These are phyloP conservation scores for Stegostoma tigrinum DNA, from an alignment of 2,113 vertebrate genomes.

Conservation along the genomic window DNA sequence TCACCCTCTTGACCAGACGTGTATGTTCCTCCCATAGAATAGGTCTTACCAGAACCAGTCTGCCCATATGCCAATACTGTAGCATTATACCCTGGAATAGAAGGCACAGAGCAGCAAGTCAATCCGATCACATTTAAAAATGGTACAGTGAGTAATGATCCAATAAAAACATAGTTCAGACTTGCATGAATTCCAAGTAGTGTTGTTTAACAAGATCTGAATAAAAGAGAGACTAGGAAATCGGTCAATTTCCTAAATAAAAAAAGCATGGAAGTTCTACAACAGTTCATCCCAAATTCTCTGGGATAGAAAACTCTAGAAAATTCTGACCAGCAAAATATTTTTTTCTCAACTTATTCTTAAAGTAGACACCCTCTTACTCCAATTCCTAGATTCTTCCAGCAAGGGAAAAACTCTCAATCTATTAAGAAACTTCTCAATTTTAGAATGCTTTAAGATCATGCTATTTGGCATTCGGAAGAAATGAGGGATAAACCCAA, in stretches of 20 bases:
- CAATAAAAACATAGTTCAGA: too few relatives aligned
- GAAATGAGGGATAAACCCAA: not conserved
- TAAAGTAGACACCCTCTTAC: not conserved
- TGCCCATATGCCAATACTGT: slow-evolving; percentile 91
- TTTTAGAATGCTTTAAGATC: not conserved
- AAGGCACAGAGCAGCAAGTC: not conserved
- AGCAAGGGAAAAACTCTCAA: not conserved
- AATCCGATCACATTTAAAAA: not conserved
- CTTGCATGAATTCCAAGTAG: too few relatives aligned
- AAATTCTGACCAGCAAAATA: too few relatives aligned
- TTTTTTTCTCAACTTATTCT: too few relatives aligned
- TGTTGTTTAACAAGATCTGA: too few relatives aligned
- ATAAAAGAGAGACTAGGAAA: too few relatives aligned
- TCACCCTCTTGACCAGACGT: slow-evolving; percentile 79
- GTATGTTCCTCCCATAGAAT: slow-evolving; percentile 90
- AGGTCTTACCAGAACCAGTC: slow-evolving; percentile 92
- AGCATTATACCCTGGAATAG: slow-evolving; percentile 78
- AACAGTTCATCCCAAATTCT: too few relatives aligned
- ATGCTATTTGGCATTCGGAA: too few relatives aligned
- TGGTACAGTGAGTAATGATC: not conserved
- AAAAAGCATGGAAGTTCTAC: too few relatives aligned
- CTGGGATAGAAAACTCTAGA: too few relatives aligned
- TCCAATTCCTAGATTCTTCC: not conserved
- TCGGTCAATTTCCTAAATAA: too few relatives aligned
- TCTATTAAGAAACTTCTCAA: not conserved